Evolutionary conservation across 1,140 invertebrate species (phyloP).

Genomic region (Acromyrmex charruanus): DNA sequence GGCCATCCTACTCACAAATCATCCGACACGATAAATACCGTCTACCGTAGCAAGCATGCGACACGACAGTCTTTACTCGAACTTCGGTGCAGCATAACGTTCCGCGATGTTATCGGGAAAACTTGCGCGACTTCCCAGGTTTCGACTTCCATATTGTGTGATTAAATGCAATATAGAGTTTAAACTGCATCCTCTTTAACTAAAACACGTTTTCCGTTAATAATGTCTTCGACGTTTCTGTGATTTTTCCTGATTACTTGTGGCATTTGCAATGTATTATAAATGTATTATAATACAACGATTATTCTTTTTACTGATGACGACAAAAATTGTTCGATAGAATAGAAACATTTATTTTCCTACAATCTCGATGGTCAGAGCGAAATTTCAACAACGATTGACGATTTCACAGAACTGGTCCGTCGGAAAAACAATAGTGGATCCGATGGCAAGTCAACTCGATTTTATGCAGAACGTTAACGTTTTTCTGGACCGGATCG

Average conservation of each 20-base stretch:
- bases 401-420: not conserved
- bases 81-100: not conserved
- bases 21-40: constrained; percentile 59
- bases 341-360: not conserved
- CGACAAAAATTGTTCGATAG: not conserved
- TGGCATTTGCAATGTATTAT: not conserved
- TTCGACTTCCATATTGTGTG: not conserved
- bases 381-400: constrained; percentile 3
- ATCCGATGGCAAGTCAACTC: constrained; percentile 16
- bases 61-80: constrained; percentile 31
- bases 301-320: not conserved
- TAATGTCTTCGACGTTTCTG: not conserved
- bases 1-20: constrained; percentile 39
- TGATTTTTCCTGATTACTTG: not conserved
- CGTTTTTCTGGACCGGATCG: constrained; percentile 28
- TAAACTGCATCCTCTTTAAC: not conserved
- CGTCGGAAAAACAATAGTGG: constrained; percentile 38
- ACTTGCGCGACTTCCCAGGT: constrained; percentile 6
- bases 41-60: not conserved
- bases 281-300: not conserved
- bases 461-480: constrained; percentile 31
- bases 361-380: not conserved
- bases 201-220: constrained; percentile 1
- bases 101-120: constrained; percentile 7
- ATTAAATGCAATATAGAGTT: not conserved